Base-by-base conservation (phyloP, 2,797 vertebrate species). In the Psittacula derbiana region DNA sequence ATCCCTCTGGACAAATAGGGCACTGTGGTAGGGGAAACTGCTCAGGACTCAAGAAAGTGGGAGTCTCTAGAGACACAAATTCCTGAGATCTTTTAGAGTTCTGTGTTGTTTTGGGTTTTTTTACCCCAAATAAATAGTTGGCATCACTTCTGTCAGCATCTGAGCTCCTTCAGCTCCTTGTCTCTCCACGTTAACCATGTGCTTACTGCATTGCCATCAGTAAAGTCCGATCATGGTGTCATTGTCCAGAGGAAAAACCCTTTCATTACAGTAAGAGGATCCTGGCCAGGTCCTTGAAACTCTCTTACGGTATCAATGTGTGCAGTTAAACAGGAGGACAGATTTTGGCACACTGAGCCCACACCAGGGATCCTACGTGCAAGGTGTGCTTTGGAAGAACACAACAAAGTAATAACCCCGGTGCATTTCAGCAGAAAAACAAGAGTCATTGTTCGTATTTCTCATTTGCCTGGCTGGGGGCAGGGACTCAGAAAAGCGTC, bases 391-490 rank as follows among this genome's bases (percentile, higher is more conserved):
- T 66, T 87, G 71, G 84, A 64, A 73, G 83, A 93, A 43, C 80
- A 62, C 60, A 57, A 17, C 49, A 72, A 53, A 92, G 52, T 38
- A 74, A 72, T 49, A 80, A 87, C 88, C 31, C 21, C 12, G 44
- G 6, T 50, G 69, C 46, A 40, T 84, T 93, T 82, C 33, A 87
- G 52, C 81, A 89, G 92, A 53, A 87, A 95, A 95, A 57, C 58
- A 60, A 11, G 71, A 92, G 79, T 72, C 72, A 71, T 93, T 92
- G 75, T 80, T 94, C 75, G 24, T 84, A 40, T 93, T 91, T 92
- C 41, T 60, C 75, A 46, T 92, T 91, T 94, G 58, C 57, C 66
- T 88, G 87, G 31, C 58, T 79, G 79, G 72, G 83, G 62, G 62
- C 71, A 86, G 86, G 79, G 82, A 50, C 70, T 84, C 46, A 55